Percentiles rank a stretch among this genome's conserved stretches.
These are phyloP conservation scores for Copsychus sechellarum DNA, from an alignment of 2,113 vertebrate genomes.

Conservation along the genomic window DNA sequence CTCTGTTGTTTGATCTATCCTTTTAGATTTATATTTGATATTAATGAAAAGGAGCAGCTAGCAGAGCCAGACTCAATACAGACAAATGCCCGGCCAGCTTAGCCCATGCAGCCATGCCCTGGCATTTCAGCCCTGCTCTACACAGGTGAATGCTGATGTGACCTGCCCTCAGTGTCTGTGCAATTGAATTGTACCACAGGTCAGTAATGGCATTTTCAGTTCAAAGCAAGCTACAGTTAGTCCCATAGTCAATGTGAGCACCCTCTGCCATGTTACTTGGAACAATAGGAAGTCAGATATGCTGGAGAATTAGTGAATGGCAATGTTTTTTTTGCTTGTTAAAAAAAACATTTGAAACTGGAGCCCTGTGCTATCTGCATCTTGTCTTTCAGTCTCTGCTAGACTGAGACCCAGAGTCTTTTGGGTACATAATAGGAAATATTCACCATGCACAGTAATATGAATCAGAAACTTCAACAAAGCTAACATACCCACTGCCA, in stretches of 20 bases:
- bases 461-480: neutral
- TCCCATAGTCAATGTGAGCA: neutral
- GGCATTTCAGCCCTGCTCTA: neutral
- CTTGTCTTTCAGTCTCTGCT: neutral
- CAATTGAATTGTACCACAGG: neutral
- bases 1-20: neutral
- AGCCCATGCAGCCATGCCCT: neutral
- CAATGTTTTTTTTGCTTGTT: neutral
- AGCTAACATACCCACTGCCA: neutral
- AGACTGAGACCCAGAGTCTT: neutral
- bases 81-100: neutral
- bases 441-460: neutral
- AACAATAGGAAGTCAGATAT: neutral
- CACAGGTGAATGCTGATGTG: neutral
- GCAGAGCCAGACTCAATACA: neutral
- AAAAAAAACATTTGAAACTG: neutral
- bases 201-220: neutral
- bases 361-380: neutral
- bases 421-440: neutral
- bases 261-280: neutral
- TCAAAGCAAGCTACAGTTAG: neutral
- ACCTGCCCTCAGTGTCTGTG: neutral
- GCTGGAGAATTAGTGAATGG: neutral
- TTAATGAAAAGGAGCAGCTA: neutral
- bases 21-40: neutral